Percentiles rank a stretch among this genome's conserved stretches.
Conservation (phyloP, 2,888 invertebrate species). For the Exocentrus adspersus region DNA sequence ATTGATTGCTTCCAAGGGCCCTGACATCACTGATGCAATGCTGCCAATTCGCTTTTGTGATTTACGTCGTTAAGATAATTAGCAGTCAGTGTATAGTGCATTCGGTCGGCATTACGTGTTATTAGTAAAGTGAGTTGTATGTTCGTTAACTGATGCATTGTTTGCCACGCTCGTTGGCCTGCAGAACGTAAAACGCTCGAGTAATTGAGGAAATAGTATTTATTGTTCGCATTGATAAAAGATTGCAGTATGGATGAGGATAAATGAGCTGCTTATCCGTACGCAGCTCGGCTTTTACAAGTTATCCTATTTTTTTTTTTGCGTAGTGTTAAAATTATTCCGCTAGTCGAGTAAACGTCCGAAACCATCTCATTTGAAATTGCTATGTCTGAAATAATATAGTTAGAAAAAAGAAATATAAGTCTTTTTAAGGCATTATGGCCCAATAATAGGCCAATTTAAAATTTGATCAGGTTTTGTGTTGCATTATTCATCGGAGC, state of each 20-base stretch:
- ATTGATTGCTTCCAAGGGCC: constrained; percentile 9
- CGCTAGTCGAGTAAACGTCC: neutral
- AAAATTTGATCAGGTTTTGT: neutral
- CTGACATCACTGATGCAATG: neutral
- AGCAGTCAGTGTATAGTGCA: constrained; percentile 6
- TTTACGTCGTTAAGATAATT: constrained; percentile 14
- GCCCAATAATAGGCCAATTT: neutral
- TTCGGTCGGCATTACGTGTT: constrained; percentile 17
- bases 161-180: constrained; percentile 5
- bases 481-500: neutral
- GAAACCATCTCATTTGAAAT: neutral
- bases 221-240: no score
- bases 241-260: no score
- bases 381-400: neutral
- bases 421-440: neutral
- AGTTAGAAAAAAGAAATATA: neutral
- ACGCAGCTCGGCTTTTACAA: no score
- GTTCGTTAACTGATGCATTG: constrained; percentile 4
- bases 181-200: constrained; percentile 6
- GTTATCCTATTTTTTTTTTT: no score
- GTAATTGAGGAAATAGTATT: neutral
- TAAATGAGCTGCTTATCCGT: no score
- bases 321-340: neutral
- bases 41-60: constrained; percentile 3
- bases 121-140: constrained; percentile 16